phyloP scores from a whole-genome alignment of 2,888 invertebrate genomes.

The Trissonchulus latispiculum region DNA sequence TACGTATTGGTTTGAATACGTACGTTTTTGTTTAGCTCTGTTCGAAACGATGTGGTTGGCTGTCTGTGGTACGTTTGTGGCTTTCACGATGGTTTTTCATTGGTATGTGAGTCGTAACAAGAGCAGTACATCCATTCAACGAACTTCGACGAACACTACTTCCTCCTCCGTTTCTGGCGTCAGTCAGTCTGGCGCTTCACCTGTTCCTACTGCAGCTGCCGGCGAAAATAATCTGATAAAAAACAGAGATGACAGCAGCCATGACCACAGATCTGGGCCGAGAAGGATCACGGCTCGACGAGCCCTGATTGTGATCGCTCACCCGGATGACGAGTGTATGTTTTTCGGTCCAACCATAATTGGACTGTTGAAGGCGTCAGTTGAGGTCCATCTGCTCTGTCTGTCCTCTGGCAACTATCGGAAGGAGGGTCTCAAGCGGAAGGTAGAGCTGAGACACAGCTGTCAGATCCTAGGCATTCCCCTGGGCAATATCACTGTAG shows the following conservation, averaged over 20 bases:
- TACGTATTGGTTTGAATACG: no score
- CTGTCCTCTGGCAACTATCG: conserved; percentile 30
- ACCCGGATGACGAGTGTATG: conserved; percentile 98
- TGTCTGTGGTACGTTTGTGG: no score
- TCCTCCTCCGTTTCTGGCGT: background rate
- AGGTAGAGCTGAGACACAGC: conserved; percentile 69
- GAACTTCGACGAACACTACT: no score
- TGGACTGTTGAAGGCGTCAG: conserved; percentile 21
- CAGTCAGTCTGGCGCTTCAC: background rate
- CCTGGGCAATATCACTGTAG: conserved; percentile 60
- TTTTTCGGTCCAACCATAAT: conserved; percentile 72
- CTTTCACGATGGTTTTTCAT: no score
- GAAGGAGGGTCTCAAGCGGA: conserved; percentile 50
- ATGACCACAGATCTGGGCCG: background rate
- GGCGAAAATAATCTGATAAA: no score
- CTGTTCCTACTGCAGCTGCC: no score
- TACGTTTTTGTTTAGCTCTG: no score
- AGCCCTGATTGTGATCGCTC: conserved; percentile 72
- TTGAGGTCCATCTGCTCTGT: conserved; percentile 31
- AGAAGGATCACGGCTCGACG: conserved; percentile 14
- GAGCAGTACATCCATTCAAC: no score
- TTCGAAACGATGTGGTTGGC: no score
- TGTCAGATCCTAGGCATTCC: conserved; percentile 68
- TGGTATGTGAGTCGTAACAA: no score
- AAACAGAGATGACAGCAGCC: background rate